Evolutionary conservation across 35 echinoderm and acorn worm species (phyloP), one percentile per base, ranked within the genome.

Genomic region (Amphiura filiformis): DNA sequence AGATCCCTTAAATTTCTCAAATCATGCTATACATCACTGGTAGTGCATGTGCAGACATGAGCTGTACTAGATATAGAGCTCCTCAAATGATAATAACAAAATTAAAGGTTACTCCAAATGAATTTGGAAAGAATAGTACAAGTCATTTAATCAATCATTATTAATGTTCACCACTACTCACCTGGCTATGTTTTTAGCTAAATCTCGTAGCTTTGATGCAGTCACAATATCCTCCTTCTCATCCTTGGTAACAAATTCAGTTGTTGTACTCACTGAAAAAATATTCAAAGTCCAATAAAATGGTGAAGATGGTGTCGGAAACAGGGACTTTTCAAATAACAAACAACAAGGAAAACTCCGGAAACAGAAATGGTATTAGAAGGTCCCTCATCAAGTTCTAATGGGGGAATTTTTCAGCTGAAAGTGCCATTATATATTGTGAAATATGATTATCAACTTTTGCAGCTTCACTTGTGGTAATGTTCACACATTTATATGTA

Each of bases 101-200:
- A n/a, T n/a, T n/a, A n/a, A n/a, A n/a, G n/a, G n/a, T n/a, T n/a
- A n/a, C n/a, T n/a, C n/a, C n/a, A n/a, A n/a, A n/a, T n/a, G n/a
- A n/a, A n/a, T n/a, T n/a, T n/a, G n/a, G n/a, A n/a, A n/a, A n/a
- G n/a, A n/a, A n/a, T n/a, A n/a, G n/a, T n/a, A n/a, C n/a, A n/a
- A n/a, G n/a, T n/a, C n/a, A n/a, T n/a, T n/a, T n/a, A n/a, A n/a
- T n/a, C n/a, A n/a, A n/a, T n/a, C n/a, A n/a, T n/a, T n/a, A n/a
- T n/a, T n/a, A n/a, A n/a, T n/a, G n/a, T n/a, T n/a, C n/a, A 36
- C 12, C 22, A 82, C 33, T 39, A 79, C 81, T 76, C 81, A 97
- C 95, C 92, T 91, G 28, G 87, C 92, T 64, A 97, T 87, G 89
- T 97, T 97, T 38, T 93, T 97, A 77, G 95, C 95, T 47, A 97